These are phyloP conservation scores for Lophochroa leadbeateri DNA, from an alignment of 2,113 vertebrate species.

Conservation along the genomic window DNA sequence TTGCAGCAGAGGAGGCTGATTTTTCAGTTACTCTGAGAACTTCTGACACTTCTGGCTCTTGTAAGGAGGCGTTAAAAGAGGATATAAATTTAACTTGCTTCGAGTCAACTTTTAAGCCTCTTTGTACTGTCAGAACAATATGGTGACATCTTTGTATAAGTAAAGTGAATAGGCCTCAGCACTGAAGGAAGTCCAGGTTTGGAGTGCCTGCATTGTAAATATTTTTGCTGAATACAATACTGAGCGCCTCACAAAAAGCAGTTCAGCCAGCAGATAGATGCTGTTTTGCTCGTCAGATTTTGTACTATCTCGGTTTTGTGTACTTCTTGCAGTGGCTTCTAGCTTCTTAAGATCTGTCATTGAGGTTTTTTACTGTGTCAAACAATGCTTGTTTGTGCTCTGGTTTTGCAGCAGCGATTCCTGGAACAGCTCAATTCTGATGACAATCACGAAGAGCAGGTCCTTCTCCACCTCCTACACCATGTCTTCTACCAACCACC, in stretches of 20 bases:
- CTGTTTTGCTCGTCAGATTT: not conserved
- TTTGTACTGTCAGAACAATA: not conserved
- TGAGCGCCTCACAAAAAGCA: not conserved
- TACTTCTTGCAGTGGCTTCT: not conserved
- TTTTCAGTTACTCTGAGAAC: not conserved
- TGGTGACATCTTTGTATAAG: not conserved
- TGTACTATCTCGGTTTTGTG: not conserved
- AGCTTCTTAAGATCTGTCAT: not conserved
- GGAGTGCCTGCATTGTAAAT: not conserved
- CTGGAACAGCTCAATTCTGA: constrained; percentile 84
- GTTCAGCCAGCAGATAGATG: not conserved
- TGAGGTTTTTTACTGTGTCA: not conserved
- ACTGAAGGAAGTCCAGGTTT: not conserved
- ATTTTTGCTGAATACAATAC: not conserved
- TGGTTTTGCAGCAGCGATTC: constrained; percentile 77
- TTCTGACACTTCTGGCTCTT: not conserved
- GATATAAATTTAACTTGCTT: not conserved
- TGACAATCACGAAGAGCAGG: constrained; percentile 88
- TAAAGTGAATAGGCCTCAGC: not conserved
- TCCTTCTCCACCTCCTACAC: constrained; percentile 87
- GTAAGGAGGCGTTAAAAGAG: not conserved
- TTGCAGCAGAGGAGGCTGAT: not conserved
- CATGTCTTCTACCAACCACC: constrained; percentile 82
- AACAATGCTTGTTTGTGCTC: not conserved
- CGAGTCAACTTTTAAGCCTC: not conserved